Conservation (phyloP, 2,888 invertebrate genomes). For the Acleris laterana region DNA sequence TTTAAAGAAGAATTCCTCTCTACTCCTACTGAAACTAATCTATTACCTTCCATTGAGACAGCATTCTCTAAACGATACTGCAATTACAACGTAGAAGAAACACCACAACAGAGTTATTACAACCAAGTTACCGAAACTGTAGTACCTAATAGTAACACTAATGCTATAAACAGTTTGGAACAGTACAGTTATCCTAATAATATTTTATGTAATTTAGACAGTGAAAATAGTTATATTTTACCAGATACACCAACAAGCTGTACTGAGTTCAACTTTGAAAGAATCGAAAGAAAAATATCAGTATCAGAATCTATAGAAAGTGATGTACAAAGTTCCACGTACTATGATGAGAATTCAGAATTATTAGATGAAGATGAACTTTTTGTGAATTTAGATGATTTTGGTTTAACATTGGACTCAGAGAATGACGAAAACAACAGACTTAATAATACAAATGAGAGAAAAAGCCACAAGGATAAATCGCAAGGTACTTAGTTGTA, state of each 20-base stretch:
- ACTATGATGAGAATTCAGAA: slow-evolving; percentile 76
- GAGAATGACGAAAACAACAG: slow-evolving; percentile 55
- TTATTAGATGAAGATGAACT: slow-evolving; percentile 77
- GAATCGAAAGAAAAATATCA: slow-evolving; percentile 68
- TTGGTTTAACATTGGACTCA: slow-evolving; percentile 68
- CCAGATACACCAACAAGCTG: slow-evolving; percentile 78
- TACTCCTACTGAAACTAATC: slow-evolving; percentile 58
- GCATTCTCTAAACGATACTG: slow-evolving; percentile 74
- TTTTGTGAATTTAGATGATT: slow-evolving; percentile 76
- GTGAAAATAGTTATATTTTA: slow-evolving; percentile 64
- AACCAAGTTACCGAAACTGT: slow-evolving; percentile 44
- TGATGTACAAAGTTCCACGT: slow-evolving; percentile 71
- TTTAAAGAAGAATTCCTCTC: slow-evolving; percentile 69
- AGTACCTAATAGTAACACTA: slow-evolving; percentile 46
- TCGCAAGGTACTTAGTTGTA: slow-evolving; percentile 57
- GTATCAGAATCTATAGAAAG: slow-evolving; percentile 76
- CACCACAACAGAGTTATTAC: slow-evolving; percentile 45
- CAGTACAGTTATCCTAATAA: slow-evolving; percentile 80
- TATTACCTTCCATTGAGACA: slow-evolving; percentile 77
- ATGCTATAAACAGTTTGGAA: slow-evolving; percentile 67
- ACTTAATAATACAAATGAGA: slow-evolving; percentile 47
- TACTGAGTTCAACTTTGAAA: slow-evolving; percentile 71
- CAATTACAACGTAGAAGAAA: slow-evolving; percentile 59
- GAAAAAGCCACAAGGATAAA: slow-evolving; percentile 63
- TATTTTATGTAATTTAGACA: slow-evolving; percentile 70